phyloP scores from a whole-genome alignment of 2,888 invertebrate species.

The Tiphia femorata region DNA sequence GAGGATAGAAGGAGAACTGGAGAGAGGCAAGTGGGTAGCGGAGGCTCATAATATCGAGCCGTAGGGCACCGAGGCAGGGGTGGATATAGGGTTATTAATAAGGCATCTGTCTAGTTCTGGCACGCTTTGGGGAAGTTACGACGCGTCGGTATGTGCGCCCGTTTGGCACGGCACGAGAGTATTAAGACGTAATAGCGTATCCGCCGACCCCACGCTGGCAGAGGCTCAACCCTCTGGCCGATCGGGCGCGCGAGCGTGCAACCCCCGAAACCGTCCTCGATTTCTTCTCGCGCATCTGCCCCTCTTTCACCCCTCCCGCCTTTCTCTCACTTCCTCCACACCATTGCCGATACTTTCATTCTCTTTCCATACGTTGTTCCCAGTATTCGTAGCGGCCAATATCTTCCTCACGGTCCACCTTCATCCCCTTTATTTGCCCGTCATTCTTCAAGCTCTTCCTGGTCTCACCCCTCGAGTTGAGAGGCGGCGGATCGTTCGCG shows the following conservation, averaged over 20 bases:
- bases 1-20: no score
- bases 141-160: slow-evolving; percentile 34
- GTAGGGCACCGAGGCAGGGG: slow-evolving; percentile 5
- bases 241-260: no score
- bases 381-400: no score
- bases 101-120: slow-evolving; percentile 48
- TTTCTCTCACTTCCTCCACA: not conserved
- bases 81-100: slow-evolving; percentile 41
- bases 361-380: not conserved
- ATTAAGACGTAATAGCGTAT: slow-evolving; percentile 50
- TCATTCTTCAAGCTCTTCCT: not conserved
- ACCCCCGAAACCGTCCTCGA: no score
- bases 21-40: not conserved
- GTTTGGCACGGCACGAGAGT: slow-evolving; percentile 44
- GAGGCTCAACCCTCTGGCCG: slow-evolving; percentile 28
- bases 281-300: no score
- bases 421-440: not conserved
- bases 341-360: not conserved
- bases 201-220: slow-evolving; percentile 34
- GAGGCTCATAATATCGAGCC: not conserved
- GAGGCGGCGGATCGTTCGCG: not conserved
- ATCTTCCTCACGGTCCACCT: no score
- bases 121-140: slow-evolving; percentile 41
- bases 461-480: not conserved
- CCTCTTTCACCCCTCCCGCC: no score